These are phyloP conservation scores for Cheirogaleus major DNA, from an alignment of 2,797 vertebrate species.

Conservation along the genomic window DNA sequence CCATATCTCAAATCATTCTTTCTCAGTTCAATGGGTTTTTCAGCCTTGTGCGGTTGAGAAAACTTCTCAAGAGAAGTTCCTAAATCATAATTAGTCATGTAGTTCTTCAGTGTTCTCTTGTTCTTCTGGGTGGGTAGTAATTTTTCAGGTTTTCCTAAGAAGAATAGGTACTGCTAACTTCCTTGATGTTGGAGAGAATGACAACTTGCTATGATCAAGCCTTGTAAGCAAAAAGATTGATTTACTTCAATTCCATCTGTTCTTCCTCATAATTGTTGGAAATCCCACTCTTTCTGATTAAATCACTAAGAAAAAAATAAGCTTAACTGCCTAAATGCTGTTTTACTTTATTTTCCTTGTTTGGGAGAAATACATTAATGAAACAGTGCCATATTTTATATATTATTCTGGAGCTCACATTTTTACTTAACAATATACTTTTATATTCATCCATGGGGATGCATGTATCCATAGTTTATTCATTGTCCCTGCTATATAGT, in stretches of 20 bases:
- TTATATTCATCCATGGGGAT: background rate
- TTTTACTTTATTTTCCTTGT: background rate
- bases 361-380: background rate
- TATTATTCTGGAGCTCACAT: background rate
- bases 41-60: background rate
- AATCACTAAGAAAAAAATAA: background rate
- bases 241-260: background rate
- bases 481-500: background rate
- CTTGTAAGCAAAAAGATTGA: background rate
- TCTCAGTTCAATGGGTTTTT: background rate
- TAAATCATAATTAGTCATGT: background rate
- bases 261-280: background rate
- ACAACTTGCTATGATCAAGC: background rate
- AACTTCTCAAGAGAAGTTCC: background rate
- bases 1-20: background rate
- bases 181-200: background rate
- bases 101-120: background rate
- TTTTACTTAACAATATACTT: background rate
- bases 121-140: background rate
- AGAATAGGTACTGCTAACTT: background rate
- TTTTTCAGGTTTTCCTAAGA: background rate
- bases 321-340: background rate
- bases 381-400: background rate
- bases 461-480: background rate
- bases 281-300: background rate